These are phyloP conservation scores for Xiphydria camelus DNA, from an alignment of 2,888 invertebrate genomes.

Conservation along the genomic window DNA sequence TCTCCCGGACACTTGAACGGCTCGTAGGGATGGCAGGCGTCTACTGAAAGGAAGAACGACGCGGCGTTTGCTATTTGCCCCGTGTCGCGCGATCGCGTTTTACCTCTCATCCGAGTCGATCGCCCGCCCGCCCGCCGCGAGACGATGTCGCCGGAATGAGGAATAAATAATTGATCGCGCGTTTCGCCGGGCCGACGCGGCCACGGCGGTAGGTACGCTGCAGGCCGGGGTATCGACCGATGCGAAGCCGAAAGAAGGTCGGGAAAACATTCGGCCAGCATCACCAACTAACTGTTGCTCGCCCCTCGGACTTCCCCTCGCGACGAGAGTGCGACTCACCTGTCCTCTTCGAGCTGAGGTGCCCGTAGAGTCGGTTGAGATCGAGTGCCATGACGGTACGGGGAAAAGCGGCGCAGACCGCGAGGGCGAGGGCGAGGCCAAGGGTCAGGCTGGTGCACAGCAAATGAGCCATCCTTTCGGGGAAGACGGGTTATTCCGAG, in stretches of 20 bases:
- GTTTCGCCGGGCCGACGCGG: no score
- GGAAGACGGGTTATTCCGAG: no score
- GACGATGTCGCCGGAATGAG: not conserved
- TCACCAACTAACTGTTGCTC: no score
- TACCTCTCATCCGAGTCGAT: not conserved
- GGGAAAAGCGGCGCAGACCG: constrained; percentile 66
- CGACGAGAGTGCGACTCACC: no score
- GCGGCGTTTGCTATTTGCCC: not conserved
- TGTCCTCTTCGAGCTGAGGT: constrained; percentile 71
- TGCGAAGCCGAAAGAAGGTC: constrained; percentile 17
- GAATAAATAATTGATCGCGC: not conserved
- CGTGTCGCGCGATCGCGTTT: not conserved
- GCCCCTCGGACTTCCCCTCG: no score
- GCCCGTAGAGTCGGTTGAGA: constrained; percentile 80
- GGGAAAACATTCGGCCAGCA: constrained; percentile 1
- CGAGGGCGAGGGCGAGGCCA: constrained; percentile 50
- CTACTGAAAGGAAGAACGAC: constrained; percentile 63
- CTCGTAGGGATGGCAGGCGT: constrained; percentile 90
- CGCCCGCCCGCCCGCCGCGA: not conserved
- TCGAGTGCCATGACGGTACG: constrained; percentile 73
- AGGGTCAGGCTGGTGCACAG: constrained; percentile 43
- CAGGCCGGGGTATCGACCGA: not conserved
- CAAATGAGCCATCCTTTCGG: constrained; percentile 38
- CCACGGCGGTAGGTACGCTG: not conserved
- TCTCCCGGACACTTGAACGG: constrained; percentile 96